Evolutionary conservation across 2,888 invertebrate species (phyloP).

Genomic region (Ptycholaimellus sp.): DNA sequence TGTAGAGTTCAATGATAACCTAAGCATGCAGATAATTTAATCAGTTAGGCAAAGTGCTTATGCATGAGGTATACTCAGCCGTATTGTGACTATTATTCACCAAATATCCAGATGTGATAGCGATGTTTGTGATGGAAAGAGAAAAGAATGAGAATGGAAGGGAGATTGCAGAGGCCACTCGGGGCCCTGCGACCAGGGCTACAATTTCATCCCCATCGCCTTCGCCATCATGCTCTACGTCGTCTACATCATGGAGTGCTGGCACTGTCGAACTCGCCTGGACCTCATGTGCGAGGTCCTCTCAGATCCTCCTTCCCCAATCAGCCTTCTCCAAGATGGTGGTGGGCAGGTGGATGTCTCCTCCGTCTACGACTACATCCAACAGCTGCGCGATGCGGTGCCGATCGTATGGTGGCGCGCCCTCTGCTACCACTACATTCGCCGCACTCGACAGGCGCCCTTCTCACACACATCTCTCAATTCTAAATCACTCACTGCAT

Average conservation of each 20-base stretch:
- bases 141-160: too few relatives aligned
- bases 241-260: conserved; percentile 57
- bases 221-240: conserved; percentile 52
- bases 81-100: too few relatives aligned
- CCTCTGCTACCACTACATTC: conserved; percentile 55
- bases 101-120: too few relatives aligned
- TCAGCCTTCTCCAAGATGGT: too few relatives aligned
- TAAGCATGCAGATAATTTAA: too few relatives aligned
- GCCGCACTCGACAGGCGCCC: conserved; percentile 41
- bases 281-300: conserved; percentile 36
- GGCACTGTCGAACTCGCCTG: conserved; percentile 49
- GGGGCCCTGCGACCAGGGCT: conserved; percentile 57
- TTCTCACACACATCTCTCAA: conserved; percentile 1
- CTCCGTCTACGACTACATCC: conserved; percentile 41
- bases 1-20: too few relatives aligned
- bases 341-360: conserved; percentile 40
- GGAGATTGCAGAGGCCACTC: too few relatives aligned
- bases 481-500: background rate
- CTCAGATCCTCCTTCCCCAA: too few relatives aligned
- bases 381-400: conserved; percentile 42
- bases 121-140: too few relatives aligned
- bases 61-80: too few relatives aligned
- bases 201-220: conserved; percentile 55
- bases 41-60: too few relatives aligned
- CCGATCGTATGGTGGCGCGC: conserved; percentile 68